Evolutionary conservation across 2,113 vertebrate species (phyloP).

Genomic region (Tonatia bakeri): DNA sequence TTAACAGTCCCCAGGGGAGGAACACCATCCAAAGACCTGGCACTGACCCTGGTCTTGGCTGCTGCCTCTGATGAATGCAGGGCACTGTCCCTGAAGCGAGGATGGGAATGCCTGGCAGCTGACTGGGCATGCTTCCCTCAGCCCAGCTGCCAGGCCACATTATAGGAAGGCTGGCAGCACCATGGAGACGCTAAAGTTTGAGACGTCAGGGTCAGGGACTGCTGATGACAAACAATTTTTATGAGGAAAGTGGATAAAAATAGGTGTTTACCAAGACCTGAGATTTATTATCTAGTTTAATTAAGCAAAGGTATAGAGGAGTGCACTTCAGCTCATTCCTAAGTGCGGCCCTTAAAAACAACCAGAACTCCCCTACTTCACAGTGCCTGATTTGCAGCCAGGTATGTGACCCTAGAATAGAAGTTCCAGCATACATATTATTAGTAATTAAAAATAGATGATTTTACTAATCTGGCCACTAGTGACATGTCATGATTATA

Average conservation of each 20-base stretch:
- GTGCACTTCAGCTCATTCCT: neutral
- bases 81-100: neutral
- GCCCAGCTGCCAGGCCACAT: neutral
- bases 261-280: neutral
- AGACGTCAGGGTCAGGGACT: neutral
- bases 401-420: neutral
- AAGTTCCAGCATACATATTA: neutral
- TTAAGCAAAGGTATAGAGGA: neutral
- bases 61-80: neutral
- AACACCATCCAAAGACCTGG: neutral
- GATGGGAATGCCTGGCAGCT: neutral
- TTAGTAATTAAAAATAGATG: slow-evolving; percentile 34
- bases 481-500: slow-evolving; percentile 58
- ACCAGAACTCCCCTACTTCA: neutral
- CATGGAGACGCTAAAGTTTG: neutral
- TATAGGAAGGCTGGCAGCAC: neutral
- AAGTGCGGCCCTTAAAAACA: neutral
- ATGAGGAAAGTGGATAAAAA: neutral
- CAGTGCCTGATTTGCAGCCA: neutral
- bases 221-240: neutral
- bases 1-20: neutral
- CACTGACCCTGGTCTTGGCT: neutral
- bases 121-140: neutral
- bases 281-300: neutral
- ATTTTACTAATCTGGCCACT: slow-evolving; percentile 36